phyloP scores from a whole-genome alignment of 2,797 vertebrate species.

The Apogon talboti region DNA sequence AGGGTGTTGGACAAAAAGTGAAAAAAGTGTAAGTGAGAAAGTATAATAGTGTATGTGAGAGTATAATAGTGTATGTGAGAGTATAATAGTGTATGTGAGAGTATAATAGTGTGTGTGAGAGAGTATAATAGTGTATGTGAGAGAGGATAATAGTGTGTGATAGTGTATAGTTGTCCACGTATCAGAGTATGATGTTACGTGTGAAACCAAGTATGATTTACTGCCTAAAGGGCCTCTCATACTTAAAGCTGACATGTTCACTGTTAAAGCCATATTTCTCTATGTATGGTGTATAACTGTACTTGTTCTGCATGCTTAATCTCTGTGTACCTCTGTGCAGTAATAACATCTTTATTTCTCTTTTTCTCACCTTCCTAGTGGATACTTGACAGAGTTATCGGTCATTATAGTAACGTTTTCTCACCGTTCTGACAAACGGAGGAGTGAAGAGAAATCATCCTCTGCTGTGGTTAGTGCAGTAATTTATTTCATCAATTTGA shows the following conservation, averaged over 20 bases:
- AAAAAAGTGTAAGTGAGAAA: no score
- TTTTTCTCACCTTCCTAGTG: background rate
- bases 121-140: no score
- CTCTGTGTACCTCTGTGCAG: background rate
- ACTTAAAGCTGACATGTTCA: background rate
- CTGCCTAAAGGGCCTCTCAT: no score
- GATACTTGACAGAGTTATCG: constrained; percentile 24
- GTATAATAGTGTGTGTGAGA: no score
- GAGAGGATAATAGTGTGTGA: no score
- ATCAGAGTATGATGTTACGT: no score
- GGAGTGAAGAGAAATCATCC: constrained; percentile 31
- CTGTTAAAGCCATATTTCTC: background rate
- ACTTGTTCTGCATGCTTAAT: constrained; percentile 25
- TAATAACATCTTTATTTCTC: constrained; percentile 1
- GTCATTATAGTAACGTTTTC: constrained; percentile 58
- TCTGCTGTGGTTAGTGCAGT: constrained; percentile 6
- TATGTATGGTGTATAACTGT: background rate
- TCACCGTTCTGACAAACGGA: constrained; percentile 34
- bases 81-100: no score
- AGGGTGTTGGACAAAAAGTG: no score
- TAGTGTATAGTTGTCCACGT: no score
- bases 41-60: no score
- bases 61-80: no score
- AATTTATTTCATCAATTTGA: background rate
- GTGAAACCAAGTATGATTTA: no score